Conservation (phyloP, 1,140 invertebrate genomes). For the Neoseiulus cucumeris region DNA sequence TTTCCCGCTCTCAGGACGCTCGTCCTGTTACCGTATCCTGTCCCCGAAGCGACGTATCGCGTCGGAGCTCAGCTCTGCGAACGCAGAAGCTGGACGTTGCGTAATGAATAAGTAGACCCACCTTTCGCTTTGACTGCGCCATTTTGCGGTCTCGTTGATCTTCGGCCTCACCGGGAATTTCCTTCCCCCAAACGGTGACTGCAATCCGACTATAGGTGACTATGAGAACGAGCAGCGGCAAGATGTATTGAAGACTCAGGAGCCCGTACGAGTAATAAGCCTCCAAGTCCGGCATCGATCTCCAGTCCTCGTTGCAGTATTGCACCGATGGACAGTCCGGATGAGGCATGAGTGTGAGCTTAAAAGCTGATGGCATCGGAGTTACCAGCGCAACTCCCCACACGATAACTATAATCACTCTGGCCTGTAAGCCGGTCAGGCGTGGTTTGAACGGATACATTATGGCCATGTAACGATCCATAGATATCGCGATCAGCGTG, state of each 20-base stretch:
- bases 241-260: constrained; percentile 59
- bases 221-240: constrained; percentile 58
- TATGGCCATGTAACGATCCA: constrained; percentile 67
- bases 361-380: constrained; percentile 54
- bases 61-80: too few relatives aligned
- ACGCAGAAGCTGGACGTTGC: too few relatives aligned
- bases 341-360: constrained; percentile 28
- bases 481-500: constrained; percentile 59
- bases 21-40: too few relatives aligned
- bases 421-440: constrained; percentile 46
- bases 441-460: constrained; percentile 61
- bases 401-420: constrained; percentile 46
- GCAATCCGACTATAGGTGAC: constrained; percentile 71
- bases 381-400: constrained; percentile 57
- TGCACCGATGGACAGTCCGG: constrained; percentile 8
- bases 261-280: constrained; percentile 49
- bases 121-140: constrained; percentile 69
- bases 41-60: too few relatives aligned
- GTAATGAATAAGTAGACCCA: constrained; percentile 27
- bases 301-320: constrained; percentile 9
- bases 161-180: constrained; percentile 61
- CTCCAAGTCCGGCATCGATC: constrained; percentile 8
- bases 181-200: constrained; percentile 65
- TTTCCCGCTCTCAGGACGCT: too few relatives aligned
- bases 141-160: constrained; percentile 54